phyloP scores from a whole-genome alignment of 1,140 invertebrate genomes.

The Pteromalus puparum region DNA sequence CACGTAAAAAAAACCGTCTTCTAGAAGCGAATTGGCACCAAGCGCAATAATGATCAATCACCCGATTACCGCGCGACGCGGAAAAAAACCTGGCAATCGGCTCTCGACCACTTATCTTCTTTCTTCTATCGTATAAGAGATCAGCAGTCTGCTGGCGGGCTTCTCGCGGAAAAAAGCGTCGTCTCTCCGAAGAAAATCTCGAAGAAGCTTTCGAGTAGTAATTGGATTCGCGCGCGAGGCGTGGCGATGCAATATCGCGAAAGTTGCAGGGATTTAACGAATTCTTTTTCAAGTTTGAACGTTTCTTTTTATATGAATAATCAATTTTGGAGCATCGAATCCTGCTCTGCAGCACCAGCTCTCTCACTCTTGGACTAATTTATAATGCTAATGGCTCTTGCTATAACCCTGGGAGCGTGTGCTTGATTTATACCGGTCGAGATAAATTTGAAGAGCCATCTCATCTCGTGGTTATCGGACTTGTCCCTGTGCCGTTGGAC shows the following conservation, averaged over 20 bases:
- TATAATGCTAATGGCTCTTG: not conserved
- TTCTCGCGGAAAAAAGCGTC: not conserved
- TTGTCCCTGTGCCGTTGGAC: too few relatives aligned
- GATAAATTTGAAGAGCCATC: constrained; percentile 1
- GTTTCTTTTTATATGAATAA: not conserved
- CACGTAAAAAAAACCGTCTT: not conserved
- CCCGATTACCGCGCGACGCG: not conserved
- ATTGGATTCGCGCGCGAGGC: constrained; percentile 47
- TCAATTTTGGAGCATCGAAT: not conserved
- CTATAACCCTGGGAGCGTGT: too few relatives aligned
- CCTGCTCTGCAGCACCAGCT: not conserved
- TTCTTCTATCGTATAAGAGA: too few relatives aligned
- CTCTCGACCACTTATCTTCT: too few relatives aligned
- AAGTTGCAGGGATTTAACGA: not conserved
- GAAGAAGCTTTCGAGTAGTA: constrained; percentile 13
- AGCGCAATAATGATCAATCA: not conserved
- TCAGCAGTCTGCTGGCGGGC: not conserved
- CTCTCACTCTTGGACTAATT: not conserved
- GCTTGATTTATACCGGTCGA: not conserved
- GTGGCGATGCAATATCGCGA: constrained; percentile 31
- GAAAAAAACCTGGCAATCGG: too few relatives aligned
- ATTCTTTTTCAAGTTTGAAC: not conserved
- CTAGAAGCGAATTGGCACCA: not conserved
- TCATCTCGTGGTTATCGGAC: not conserved
- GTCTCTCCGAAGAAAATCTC: constrained; percentile 9